phyloP scores from a whole-genome alignment of 2,888 invertebrate genomes.

The Brachynemurus nebulosus region DNA sequence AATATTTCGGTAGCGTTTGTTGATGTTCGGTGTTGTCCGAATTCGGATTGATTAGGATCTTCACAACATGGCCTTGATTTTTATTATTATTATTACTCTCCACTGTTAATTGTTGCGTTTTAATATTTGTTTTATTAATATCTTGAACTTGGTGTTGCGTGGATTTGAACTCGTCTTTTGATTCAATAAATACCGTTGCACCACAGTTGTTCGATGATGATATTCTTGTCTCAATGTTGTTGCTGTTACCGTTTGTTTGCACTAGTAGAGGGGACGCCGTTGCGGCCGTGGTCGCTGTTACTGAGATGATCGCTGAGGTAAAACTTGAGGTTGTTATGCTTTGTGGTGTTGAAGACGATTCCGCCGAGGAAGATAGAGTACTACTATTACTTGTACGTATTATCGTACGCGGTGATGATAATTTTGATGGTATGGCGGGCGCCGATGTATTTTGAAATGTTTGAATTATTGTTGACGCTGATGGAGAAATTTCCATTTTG shows the following conservation, averaged over 20 bases:
- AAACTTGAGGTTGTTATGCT: neutral
- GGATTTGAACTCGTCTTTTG: constrained; percentile 23
- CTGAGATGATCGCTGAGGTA: too few relatives aligned
- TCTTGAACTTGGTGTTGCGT: constrained; percentile 17
- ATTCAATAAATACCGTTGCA: constrained; percentile 36
- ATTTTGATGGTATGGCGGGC: too few relatives aligned
- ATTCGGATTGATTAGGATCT: constrained; percentile 58
- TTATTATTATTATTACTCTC: neutral
- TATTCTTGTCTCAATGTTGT: neutral
- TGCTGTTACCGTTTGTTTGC: constrained; percentile 18
- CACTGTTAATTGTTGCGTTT: constrained; percentile 19
- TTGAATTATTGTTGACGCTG: too few relatives aligned
- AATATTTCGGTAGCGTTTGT: too few relatives aligned
- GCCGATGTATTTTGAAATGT: too few relatives aligned
- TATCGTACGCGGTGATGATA: neutral
- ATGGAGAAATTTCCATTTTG: too few relatives aligned
- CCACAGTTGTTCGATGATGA: constrained; percentile 19
- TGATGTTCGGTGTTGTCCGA: too few relatives aligned
- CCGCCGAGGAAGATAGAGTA: too few relatives aligned
- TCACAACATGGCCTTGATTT: constrained; percentile 44
- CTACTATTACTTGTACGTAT: too few relatives aligned
- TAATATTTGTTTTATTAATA: constrained; percentile 25
- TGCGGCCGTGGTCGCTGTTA: neutral
- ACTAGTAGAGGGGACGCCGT: constrained; percentile 13
- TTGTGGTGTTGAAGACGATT: neutral